Evolutionary conservation across 2,797 vertebrate species (phyloP).

Genomic region (Paramormyrops hopkinsi): DNA sequence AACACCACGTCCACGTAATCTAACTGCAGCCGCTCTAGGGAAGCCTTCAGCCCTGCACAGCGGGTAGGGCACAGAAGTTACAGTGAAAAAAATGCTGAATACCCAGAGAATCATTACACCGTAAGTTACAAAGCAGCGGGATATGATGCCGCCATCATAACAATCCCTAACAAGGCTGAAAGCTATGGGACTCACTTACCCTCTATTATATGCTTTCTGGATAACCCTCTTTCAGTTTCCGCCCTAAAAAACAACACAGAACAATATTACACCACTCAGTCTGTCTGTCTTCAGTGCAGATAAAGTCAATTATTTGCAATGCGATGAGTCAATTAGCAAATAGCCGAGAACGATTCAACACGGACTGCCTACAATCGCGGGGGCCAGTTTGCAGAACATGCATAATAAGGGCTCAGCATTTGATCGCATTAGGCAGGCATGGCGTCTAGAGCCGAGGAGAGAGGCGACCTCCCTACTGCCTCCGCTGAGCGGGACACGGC

Average conservation of each 20-base stretch:
- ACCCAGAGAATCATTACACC: not conserved
- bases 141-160: not conserved
- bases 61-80: not conserved
- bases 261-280: not conserved
- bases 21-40: slow-evolving; percentile 80
- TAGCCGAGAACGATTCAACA: not conserved
- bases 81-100: not conserved
- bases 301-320: not conserved
- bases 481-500: not conserved
- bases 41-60: slow-evolving; percentile 74
- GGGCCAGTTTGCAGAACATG: not conserved
- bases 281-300: not conserved
- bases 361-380: not conserved
- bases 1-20: slow-evolving; percentile 92
- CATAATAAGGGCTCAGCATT: not conserved
- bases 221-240: slow-evolving; percentile 85
- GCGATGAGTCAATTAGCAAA: not conserved
- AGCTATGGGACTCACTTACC: slow-evolving; percentile 54
- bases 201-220: slow-evolving; percentile 92
- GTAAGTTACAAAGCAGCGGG: not conserved
- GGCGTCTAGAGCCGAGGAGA: not conserved
- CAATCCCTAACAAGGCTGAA: not conserved
- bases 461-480: too few species aligned
- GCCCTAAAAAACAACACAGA: slow-evolving; percentile 68
- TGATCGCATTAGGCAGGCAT: not conserved